A percentile compares a stretch with the other conserved stretches of the same genome.
Conservation (phyloP, 2,113 vertebrate species). For the Copsychus sechellarum region DNA sequence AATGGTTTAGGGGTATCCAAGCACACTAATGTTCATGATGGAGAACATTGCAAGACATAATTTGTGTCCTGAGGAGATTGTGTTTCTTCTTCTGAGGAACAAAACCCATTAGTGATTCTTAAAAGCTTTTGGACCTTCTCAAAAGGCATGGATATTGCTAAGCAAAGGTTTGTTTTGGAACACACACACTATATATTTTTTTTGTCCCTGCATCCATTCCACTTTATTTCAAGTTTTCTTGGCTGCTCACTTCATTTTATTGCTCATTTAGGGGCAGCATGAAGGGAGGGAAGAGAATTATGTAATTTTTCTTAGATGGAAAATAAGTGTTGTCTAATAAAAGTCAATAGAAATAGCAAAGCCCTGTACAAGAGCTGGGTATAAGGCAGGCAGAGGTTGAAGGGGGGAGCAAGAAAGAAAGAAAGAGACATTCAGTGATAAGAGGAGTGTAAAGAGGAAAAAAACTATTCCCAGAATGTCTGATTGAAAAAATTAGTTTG, state of each 20-base stretch:
- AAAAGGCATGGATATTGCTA: not conserved
- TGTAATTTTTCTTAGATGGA: not conserved
- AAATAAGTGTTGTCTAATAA: not conserved
- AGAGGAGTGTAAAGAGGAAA: not conserved
- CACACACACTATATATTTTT: too few species aligned
- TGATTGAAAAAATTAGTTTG: not conserved
- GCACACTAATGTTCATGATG: not conserved
- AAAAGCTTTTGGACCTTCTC: not conserved
- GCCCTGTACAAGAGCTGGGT: not conserved
- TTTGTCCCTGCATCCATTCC: fast-evolving
- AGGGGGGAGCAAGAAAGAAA: not conserved
- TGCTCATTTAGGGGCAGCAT: not conserved
- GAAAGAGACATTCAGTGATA: not conserved
- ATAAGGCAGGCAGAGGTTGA: not conserved
- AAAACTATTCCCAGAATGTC: not conserved
- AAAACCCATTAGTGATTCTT: not conserved
- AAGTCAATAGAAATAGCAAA: not conserved
- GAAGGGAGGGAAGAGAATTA: not conserved
- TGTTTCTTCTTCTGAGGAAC: not conserved
- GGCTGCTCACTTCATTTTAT: not conserved
- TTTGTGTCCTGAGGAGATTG: not conserved
- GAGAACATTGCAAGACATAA: not conserved
- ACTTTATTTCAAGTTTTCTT: not conserved
- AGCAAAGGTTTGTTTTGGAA: not conserved
- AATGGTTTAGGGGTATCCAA: not conserved